phyloP scores from a whole-genome alignment of 2,113 vertebrate genomes.

The Mustela nigripes region DNA sequence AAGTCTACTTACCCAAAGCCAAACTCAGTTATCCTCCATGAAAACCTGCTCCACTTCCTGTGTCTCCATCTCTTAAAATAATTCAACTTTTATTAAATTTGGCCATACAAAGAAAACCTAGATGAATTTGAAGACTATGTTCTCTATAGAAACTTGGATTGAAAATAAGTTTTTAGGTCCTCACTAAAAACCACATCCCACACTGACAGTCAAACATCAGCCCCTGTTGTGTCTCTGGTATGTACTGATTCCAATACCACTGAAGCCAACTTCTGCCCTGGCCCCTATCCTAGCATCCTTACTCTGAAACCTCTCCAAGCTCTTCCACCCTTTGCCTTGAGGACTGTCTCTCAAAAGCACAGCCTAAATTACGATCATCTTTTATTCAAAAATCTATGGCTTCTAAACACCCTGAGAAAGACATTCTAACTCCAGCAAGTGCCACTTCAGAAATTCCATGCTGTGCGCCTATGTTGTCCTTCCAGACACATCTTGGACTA shows the following conservation, averaged over 20 bases:
- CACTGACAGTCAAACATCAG: background rate
- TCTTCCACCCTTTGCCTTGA: background rate
- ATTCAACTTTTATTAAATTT: background rate
- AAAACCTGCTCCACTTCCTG: background rate
- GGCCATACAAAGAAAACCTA: background rate
- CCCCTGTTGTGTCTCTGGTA: background rate
- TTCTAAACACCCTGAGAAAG: constrained; percentile 20
- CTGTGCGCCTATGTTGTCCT: background rate
- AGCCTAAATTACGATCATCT: background rate
- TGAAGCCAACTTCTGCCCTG: background rate
- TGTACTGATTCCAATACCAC: background rate
- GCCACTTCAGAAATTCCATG: background rate
- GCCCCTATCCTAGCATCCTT: background rate
- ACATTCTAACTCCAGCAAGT: background rate
- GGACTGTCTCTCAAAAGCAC: background rate
- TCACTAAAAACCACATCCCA: too few relatives aligned
- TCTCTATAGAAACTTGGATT: too few relatives aligned
- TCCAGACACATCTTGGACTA: background rate
- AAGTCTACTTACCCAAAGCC: constrained; percentile 25
- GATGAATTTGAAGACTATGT: too few relatives aligned
- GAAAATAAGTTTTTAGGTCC: too few relatives aligned
- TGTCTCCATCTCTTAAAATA: background rate
- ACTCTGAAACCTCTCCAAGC: background rate
- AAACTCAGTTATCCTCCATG: background rate
- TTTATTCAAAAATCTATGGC: background rate